Percentiles rank a stretch among this genome's conserved stretches.
phyloP scores from a whole-genome alignment of 2,888 invertebrate species.

The Acrocyrtus sp. region DNA sequence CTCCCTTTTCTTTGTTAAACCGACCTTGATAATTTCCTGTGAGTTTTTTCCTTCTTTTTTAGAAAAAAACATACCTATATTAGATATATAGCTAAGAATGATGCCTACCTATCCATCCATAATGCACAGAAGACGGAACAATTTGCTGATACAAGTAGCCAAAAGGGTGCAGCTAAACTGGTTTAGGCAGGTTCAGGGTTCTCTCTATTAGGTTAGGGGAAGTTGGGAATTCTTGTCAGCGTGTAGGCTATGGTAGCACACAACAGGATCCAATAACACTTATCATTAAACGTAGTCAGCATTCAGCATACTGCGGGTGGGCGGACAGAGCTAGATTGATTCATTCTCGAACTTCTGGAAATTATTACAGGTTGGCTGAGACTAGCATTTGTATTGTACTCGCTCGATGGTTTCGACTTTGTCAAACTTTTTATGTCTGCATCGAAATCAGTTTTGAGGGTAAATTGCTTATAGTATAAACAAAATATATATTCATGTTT shows the following conservation, averaged over 20 bases:
- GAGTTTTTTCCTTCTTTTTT: constrained; percentile 9
- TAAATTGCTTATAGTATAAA: neutral
- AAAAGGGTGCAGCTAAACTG: neutral
- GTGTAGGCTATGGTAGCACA: no score
- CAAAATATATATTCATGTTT: neutral
- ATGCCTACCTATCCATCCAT: neutral
- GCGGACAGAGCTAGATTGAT: constrained; percentile 10
- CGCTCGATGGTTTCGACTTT: neutral
- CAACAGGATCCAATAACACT: neutral
- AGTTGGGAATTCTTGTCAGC: no score
- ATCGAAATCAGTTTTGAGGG: no score
- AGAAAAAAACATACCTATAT: no score
- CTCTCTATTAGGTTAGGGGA: neutral
- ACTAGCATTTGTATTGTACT: neutral
- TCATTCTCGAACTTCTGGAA: constrained; percentile 11
- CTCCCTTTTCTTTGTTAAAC: constrained; percentile 37
- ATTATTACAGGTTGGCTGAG: neutral
- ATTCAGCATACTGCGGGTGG: neutral
- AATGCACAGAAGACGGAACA: neutral
- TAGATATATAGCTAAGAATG: no score
- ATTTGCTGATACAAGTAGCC: neutral
- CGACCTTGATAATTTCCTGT: constrained; percentile 23
- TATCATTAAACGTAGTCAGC: neutral
- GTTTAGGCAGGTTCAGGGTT: neutral
- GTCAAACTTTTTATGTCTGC: neutral